Conservation (phyloP, 2,888 invertebrate genomes). For the Pardosa pseudoannulata region DNA sequence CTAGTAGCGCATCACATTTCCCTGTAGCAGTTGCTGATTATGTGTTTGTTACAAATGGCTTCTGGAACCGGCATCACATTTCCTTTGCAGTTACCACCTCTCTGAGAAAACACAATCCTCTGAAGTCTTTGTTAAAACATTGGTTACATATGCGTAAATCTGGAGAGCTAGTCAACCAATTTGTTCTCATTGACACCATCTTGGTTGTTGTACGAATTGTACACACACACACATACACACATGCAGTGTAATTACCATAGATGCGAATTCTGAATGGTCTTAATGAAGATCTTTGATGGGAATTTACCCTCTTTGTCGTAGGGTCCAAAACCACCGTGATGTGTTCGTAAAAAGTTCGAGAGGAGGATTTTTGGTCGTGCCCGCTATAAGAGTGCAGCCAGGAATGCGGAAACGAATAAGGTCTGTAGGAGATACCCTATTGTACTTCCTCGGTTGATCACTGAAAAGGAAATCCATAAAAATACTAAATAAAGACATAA, state of each 20-base stretch:
- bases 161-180: not conserved
- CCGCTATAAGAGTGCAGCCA: conserved; percentile 62
- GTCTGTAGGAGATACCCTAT: conserved; percentile 57
- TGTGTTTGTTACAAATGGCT: conserved; percentile 9
- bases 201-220: conserved; percentile 11
- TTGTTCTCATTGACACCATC: not conserved
- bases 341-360: not conserved
- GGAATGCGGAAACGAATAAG: conserved; percentile 54
- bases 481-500: too few species aligned
- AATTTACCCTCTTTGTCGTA: not conserved
- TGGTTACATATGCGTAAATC: not conserved
- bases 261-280: not conserved
- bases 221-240: conserved; percentile 44
- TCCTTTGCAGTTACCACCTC: not conserved
- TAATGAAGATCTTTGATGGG: conserved; percentile 2
- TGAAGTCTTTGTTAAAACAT: not conserved
- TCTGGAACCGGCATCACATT: not conserved
- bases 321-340: not conserved
- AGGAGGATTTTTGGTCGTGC: not conserved
- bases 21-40: not conserved
- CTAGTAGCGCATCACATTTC: not conserved
- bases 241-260: conserved; percentile 25
- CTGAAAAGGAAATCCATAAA: conserved; percentile 43
- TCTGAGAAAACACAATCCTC: not conserved
- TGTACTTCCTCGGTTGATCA: conserved; percentile 67